Percentiles rank a stretch among this genome's conserved stretches.
Evolutionary conservation across 2,797 vertebrate genomes (phyloP).

Genomic region (Astyanax mexicanus): DNA sequence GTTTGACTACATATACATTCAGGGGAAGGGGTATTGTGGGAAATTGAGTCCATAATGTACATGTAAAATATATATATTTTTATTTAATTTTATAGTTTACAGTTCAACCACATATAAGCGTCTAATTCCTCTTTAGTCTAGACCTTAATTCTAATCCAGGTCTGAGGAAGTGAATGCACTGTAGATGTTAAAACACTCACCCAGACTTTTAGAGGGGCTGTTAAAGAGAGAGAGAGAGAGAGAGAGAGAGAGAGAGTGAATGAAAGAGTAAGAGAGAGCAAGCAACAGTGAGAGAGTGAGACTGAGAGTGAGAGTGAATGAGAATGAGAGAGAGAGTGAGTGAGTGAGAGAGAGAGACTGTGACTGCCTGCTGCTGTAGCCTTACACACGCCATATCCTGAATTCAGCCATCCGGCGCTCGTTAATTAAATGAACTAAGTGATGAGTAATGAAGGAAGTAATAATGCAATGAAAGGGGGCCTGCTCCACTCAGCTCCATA

Average conservation of each 20-base stretch:
- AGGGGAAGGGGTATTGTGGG: too few species aligned
- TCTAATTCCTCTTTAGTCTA: not conserved
- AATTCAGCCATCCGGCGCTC: conserved; percentile 79
- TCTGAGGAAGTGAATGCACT: not conserved
- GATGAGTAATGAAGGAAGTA: conserved; percentile 40
- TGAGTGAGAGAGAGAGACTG: conserved; percentile 67
- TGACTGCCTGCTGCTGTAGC: conserved; percentile 77
- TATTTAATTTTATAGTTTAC: too few species aligned
- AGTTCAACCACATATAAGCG: too few species aligned
- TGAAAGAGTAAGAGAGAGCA: conserved; percentile 47
- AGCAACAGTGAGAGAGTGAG: not conserved
- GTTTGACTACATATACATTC: too few species aligned
- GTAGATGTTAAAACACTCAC: conserved; percentile 37
- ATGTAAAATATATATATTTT: too few species aligned
- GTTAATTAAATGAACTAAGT: conserved; percentile 52
- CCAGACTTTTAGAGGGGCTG: not conserved
- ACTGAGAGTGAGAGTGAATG: conserved; percentile 16
- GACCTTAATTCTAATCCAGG: not conserved
- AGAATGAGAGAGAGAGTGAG: conserved; percentile 48
- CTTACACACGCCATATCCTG: conserved; percentile 77
- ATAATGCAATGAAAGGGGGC: conserved; percentile 28
- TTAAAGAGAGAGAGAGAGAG: not conserved
- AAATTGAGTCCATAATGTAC: too few species aligned
- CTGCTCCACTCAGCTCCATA: conserved; percentile 5
- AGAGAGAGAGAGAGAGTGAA: conserved; percentile 16